These are phyloP conservation scores for Diphyllodes magnificus DNA, from an alignment of 2,113 vertebrate species.

Conservation along the genomic window DNA sequence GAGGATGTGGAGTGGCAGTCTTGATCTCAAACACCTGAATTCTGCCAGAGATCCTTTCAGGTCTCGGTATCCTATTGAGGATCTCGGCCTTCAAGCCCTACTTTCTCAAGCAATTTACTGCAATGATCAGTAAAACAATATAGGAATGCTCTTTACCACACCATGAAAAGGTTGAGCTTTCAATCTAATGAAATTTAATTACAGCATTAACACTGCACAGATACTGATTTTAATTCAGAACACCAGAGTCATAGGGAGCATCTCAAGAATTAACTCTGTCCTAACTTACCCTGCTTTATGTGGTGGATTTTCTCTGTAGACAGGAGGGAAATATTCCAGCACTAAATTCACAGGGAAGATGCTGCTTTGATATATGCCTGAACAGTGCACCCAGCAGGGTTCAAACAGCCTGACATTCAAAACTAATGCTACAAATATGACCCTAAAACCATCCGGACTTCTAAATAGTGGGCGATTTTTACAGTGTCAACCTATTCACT, in stretches of 20 bases:
- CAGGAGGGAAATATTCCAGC: neutral
- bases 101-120: neutral
- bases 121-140: neutral
- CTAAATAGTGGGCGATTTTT: slow-evolving; percentile 24
- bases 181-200: slow-evolving; percentile 64
- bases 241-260: neutral
- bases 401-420: slow-evolving; percentile 31
- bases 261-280: slow-evolving; percentile 31
- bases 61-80: neutral
- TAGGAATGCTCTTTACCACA: slow-evolving; percentile 3
- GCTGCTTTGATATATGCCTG: neutral
- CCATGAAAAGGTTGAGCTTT: slow-evolving; percentile 42
- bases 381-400: neutral
- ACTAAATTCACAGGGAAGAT: neutral
- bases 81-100: neutral
- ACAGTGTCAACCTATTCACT: neutral
- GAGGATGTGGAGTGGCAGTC: neutral
- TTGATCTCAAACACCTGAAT: neutral
- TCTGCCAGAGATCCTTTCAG: neutral
- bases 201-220: slow-evolving; percentile 19
- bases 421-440: slow-evolving; percentile 28
- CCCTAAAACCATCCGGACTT: slow-evolving; percentile 25
- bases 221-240: neutral
- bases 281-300: neutral
- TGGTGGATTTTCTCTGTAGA: neutral